Evolutionary conservation across 2,797 vertebrate genomes (phyloP).

Genomic region (Mionectes olivaceus): DNA sequence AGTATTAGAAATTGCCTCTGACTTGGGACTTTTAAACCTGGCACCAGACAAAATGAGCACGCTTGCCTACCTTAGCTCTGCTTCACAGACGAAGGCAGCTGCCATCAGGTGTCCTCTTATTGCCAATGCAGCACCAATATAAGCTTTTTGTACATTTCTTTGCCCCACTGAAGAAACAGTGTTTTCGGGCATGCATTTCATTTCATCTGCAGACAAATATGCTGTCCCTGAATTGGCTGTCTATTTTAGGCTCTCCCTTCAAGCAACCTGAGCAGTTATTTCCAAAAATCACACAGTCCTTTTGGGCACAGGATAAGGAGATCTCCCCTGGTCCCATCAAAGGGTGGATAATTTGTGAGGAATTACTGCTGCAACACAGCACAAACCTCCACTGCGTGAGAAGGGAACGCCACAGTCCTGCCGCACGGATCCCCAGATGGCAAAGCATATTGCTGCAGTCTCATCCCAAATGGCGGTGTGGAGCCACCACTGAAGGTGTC

Average conservation of each 20-base stretch:
- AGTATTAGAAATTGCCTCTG: background rate
- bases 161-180: background rate
- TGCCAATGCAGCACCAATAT: fast-evolving
- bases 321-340: background rate
- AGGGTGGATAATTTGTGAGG: background rate
- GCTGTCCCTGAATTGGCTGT: background rate
- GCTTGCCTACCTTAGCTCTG: background rate
- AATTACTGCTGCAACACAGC: background rate
- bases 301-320: background rate
- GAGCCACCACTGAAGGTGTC: background rate
- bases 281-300: background rate
- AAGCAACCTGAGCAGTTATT: background rate
- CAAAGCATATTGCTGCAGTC: constrained; percentile 65
- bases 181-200: background rate
- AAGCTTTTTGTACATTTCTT: background rate
- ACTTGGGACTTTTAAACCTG: background rate
- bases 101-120: background rate
- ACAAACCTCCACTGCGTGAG: background rate
- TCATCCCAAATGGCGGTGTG: constrained; percentile 42
- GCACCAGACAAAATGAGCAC: background rate
- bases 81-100: fast-evolving
- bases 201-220: background rate
- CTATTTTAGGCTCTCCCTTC: background rate
- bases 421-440: constrained; percentile 32
- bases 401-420: background rate